A percentile compares a stretch with the other conserved stretches of the same genome.
Conservation (phyloP, 2,888 invertebrate genomes). For the Eristalis tenax region DNA sequence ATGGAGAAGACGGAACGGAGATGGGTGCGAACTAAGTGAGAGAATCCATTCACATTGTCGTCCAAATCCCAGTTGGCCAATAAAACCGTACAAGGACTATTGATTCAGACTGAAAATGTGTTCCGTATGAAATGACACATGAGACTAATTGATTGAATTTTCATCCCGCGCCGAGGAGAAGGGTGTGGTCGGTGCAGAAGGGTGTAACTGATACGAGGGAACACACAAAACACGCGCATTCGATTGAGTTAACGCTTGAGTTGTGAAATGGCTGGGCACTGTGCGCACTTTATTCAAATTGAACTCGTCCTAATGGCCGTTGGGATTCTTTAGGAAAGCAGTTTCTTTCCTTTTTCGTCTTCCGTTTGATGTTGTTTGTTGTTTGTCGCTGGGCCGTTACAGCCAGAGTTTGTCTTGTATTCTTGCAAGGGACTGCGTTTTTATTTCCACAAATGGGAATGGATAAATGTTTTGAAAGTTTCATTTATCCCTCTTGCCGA, state of each 20-base stretch:
- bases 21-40: background rate
- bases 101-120: slow-evolving; percentile 37
- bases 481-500: background rate
- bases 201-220: slow-evolving; percentile 23
- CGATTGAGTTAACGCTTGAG: background rate
- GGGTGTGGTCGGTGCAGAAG: background rate
- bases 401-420: background rate
- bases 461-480: slow-evolving; percentile 30
- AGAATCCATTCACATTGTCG: slow-evolving; percentile 33
- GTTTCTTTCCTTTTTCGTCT: background rate
- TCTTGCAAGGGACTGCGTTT: slow-evolving; percentile 2
- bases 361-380: background rate
- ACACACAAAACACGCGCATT: background rate
- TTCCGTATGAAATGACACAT: slow-evolving; percentile 57
- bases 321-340: slow-evolving; percentile 39
- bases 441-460: slow-evolving; percentile 35
- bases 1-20: slow-evolving; percentile 20
- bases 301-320: slow-evolving; percentile 17
- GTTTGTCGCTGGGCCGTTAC: no score
- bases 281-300: slow-evolving; percentile 44
- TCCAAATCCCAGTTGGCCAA: slow-evolving; percentile 61
- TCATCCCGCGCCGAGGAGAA: slow-evolving; percentile 20
- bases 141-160: slow-evolving; percentile 69
- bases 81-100: slow-evolving; percentile 55
- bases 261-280: background rate